A percentile compares a stretch with the other conserved stretches of the same genome.
phyloP scores from a whole-genome alignment of 2,113 vertebrate species.

The Pituophis catenifer region DNA sequence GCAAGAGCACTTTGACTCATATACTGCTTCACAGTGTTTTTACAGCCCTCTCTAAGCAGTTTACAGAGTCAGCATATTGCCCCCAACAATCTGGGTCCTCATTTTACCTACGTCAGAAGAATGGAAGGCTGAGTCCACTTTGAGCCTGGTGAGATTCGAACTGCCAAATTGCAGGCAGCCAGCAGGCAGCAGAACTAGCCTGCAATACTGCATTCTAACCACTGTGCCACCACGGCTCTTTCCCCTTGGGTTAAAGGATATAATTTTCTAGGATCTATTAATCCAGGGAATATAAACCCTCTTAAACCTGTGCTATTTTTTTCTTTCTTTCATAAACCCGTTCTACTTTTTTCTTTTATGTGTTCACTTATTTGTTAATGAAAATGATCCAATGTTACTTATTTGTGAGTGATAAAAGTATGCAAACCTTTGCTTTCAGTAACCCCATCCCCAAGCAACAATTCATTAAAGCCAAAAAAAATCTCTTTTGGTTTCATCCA shows the following conservation, averaged over 20 bases:
- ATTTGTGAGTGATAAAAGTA: neutral
- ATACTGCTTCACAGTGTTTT: too few relatives aligned
- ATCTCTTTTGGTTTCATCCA: neutral
- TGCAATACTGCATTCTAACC: too few relatives aligned
- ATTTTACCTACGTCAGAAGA: too few relatives aligned
- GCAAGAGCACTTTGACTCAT: neutral
- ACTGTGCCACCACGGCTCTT: too few relatives aligned
- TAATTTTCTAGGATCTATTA: neutral
- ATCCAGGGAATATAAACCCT: neutral
- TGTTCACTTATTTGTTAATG: neutral
- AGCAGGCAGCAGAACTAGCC: too few relatives aligned
- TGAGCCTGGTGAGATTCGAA: too few relatives aligned
- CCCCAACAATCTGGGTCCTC: too few relatives aligned
- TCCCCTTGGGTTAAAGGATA: neutral
- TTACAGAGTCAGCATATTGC: too few relatives aligned
- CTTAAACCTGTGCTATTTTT: neutral
- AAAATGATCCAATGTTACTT: neutral
- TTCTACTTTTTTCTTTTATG: constrained; percentile 1
- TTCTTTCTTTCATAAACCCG: neutral
- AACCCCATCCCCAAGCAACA: neutral
- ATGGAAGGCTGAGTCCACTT: too few relatives aligned
- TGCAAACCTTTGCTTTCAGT: neutral
- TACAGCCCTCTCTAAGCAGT: too few relatives aligned
- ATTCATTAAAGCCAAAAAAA: neutral
- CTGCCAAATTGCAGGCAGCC: too few relatives aligned